Evolutionary conservation across 64 coral and sea anemone species (phyloP).

Genomic region (Montipora sp.): DNA sequence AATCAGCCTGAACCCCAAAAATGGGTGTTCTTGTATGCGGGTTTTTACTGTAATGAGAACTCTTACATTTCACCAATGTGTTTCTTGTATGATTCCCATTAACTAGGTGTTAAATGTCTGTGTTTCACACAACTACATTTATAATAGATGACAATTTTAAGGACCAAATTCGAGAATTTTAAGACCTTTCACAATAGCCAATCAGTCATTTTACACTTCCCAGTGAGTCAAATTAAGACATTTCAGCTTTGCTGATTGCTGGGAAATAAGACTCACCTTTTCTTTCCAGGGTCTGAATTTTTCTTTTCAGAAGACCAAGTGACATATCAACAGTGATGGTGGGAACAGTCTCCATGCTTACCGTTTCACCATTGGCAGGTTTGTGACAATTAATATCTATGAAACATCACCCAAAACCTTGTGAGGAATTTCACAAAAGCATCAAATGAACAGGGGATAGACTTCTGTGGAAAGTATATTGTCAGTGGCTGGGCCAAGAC

Average conservation of each 20-base stretch:
- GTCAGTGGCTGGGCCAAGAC: no score
- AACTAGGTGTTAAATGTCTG: no score
- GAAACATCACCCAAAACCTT: background rate
- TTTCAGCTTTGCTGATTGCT: background rate
- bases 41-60: conserved; percentile 26
- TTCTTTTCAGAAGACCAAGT: conserved; percentile 84
- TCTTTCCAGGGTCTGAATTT: conserved; percentile 48
- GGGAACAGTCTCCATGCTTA: conserved; percentile 75
- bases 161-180: no score
- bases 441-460: no score
- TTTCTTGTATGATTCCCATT: no score
- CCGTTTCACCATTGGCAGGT: conserved; percentile 95
- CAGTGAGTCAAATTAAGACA: no score
- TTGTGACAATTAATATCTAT: conserved; percentile 86
- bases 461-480: no score
- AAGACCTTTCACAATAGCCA: no score
- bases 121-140: no score
- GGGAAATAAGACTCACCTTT: conserved; percentile 12
- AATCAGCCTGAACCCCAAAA: conserved; percentile 76
- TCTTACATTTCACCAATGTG: no score
- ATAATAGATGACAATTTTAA: no score
- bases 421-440: background rate
- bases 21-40: conserved; percentile 72
- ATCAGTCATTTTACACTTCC: no score
- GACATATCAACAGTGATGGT: conserved; percentile 92